These are phyloP conservation scores for Panonychus citri DNA, from an alignment of 1,140 invertebrate species.

Conservation along the genomic window DNA sequence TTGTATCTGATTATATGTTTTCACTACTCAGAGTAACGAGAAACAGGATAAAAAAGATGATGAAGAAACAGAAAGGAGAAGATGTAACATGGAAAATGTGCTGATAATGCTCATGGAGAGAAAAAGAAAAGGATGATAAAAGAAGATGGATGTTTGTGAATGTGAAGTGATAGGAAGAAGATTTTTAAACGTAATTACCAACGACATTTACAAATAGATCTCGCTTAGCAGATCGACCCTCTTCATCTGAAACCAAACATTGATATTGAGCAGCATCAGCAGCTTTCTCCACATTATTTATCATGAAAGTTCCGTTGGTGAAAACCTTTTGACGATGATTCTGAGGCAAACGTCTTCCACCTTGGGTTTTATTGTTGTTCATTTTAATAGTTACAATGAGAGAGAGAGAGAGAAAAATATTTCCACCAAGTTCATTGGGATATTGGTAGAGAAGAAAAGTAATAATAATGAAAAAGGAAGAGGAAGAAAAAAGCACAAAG, in stretches of 20 bases:
- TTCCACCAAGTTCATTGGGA: too few species aligned
- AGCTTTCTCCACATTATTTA: slow-evolving; percentile 61
- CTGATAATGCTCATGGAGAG: too few species aligned
- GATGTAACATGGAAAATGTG: too few species aligned
- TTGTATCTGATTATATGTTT: too few species aligned
- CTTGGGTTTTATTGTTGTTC: slow-evolving; percentile 22
- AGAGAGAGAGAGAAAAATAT: background rate
- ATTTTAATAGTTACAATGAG: background rate
- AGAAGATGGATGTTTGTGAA: too few species aligned
- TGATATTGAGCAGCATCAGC: background rate
- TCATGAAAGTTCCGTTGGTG: slow-evolving; percentile 73
- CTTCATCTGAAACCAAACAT: slow-evolving; percentile 39
- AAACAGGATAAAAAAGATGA: too few species aligned
- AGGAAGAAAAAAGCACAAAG: too few species aligned
- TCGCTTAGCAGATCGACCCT: slow-evolving; percentile 36
- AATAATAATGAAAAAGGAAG: too few species aligned
- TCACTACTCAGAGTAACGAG: too few species aligned
- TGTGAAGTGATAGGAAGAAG: too few species aligned
- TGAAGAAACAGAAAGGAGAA: background rate
- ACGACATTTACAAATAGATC: background rate
- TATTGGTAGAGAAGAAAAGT: too few species aligned
- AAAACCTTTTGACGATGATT: slow-evolving; percentile 85
- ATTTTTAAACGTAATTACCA: background rate
- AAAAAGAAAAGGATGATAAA: too few species aligned
- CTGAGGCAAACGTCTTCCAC: slow-evolving; percentile 54